Percentiles rank a stretch among this genome's conserved stretches.
These are phyloP conservation scores for Gambusia affinis DNA, from an alignment of 2,113 vertebrate genomes.

Conservation along the genomic window DNA sequence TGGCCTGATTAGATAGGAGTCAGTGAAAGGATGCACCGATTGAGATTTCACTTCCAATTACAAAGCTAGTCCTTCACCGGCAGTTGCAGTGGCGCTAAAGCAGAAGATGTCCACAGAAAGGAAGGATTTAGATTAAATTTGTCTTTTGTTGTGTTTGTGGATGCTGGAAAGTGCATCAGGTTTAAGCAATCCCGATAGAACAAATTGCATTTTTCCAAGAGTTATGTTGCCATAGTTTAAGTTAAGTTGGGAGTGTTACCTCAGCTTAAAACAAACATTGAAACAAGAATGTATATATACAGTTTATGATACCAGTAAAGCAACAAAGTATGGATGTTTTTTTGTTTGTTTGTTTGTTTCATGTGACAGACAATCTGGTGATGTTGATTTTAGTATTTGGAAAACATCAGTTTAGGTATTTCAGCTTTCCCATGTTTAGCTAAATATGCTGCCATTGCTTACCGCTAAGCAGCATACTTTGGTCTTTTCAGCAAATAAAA, in stretches of 20 bases:
- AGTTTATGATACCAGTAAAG: background rate
- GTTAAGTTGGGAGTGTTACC: background rate
- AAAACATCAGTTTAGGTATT: background rate
- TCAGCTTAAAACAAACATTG: background rate
- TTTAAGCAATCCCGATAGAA: background rate
- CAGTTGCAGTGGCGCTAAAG: constrained; percentile 28
- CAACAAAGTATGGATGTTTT: too few relatives aligned
- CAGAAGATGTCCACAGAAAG: constrained; percentile 14
- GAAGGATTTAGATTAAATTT: constrained; percentile 1
- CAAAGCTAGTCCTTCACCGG: constrained; percentile 43
- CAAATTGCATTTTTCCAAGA: background rate
- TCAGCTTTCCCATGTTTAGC: background rate
- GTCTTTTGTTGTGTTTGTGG: constrained; percentile 1
- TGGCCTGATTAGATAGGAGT: constrained; percentile 57
- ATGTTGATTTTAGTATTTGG: too few relatives aligned
- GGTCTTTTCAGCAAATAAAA: background rate
- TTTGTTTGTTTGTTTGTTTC: too few relatives aligned
- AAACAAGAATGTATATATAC: background rate
- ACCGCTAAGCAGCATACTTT: background rate
- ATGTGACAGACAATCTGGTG: too few relatives aligned
- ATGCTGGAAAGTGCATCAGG: background rate
- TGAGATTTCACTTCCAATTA: constrained; percentile 42
- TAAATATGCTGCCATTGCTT: background rate
- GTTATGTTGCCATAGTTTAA: too few relatives aligned
- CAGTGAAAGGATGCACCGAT: constrained; percentile 48